phyloP scores from a whole-genome alignment of 2,888 invertebrate genomes.

The Lissocephala sabroskyi region DNA sequence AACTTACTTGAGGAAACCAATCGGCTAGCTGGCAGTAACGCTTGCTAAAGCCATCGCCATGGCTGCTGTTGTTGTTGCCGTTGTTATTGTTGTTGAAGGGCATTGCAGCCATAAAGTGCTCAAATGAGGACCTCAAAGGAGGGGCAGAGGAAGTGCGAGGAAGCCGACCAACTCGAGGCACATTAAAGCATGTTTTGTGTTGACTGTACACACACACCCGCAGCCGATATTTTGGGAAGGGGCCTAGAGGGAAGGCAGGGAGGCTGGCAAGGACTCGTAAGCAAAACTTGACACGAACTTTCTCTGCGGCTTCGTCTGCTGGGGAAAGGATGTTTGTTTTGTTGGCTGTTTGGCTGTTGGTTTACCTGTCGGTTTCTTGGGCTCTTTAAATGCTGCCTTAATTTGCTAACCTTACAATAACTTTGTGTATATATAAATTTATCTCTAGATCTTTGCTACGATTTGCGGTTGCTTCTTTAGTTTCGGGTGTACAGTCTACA shows the following conservation, averaged over 20 bases:
- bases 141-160: too few species aligned
- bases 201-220: too few species aligned
- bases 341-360: not conserved
- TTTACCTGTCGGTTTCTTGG: slow-evolving; percentile 32
- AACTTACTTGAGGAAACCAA: slow-evolving; percentile 70
- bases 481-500: slow-evolving; percentile 47
- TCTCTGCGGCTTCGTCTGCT: not conserved
- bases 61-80: slow-evolving; percentile 10
- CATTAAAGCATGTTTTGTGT: too few species aligned
- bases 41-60: too few species aligned
- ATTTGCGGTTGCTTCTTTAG: not conserved
- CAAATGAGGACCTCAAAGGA: too few species aligned
- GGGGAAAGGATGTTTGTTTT: too few species aligned
- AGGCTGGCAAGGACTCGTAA: too few species aligned
- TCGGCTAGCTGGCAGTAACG: slow-evolving; percentile 55
- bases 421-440: slow-evolving; percentile 11
- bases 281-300: not conserved
- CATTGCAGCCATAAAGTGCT: too few species aligned
- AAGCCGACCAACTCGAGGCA: too few species aligned
- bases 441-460: not conserved
- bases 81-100: slow-evolving; percentile 12
- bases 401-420: slow-evolving; percentile 1
- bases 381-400: slow-evolving; percentile 22
- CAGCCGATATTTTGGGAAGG: too few species aligned
- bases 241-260: too few species aligned